phyloP scores from a whole-genome alignment of 2,797 vertebrate genomes.

The Clarias platycephalus region DNA sequence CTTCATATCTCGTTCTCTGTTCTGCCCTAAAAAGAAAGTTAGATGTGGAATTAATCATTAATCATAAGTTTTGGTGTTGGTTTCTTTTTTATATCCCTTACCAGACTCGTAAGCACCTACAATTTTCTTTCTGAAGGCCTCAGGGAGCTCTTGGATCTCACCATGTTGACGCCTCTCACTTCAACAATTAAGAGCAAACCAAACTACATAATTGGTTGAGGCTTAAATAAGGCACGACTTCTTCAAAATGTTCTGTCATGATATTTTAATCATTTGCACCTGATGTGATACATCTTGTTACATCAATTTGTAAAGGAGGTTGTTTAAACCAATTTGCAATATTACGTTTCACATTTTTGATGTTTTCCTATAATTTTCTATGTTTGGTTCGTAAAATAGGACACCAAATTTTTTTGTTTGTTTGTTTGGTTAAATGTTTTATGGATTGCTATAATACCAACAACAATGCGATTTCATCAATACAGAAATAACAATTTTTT shows the following conservation, averaged over 20 bases:
- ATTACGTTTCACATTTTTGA: neutral
- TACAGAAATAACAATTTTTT: neutral
- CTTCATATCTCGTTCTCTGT: neutral
- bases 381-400: neutral
- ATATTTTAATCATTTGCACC: too few relatives aligned
- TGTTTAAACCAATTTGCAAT: neutral
- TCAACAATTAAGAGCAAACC: too few relatives aligned
- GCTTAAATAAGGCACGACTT: too few relatives aligned
- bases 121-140: too few relatives aligned
- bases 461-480: neutral
- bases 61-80: neutral
- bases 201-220: too few relatives aligned
- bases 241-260: too few relatives aligned
- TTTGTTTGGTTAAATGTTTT: conserved; percentile 2
- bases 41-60: neutral
- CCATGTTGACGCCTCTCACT: too few relatives aligned
- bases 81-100: too few relatives aligned
- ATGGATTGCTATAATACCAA: conserved; percentile 10
- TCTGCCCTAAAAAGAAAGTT: neutral
- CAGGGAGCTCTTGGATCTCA: too few relatives aligned
- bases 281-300: too few relatives aligned
- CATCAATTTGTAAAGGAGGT: neutral
- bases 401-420: neutral
- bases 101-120: too few relatives aligned
- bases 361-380: neutral